Conservation (phyloP, 2,113 vertebrate genomes). For the Cochlearius cochlearius region DNA sequence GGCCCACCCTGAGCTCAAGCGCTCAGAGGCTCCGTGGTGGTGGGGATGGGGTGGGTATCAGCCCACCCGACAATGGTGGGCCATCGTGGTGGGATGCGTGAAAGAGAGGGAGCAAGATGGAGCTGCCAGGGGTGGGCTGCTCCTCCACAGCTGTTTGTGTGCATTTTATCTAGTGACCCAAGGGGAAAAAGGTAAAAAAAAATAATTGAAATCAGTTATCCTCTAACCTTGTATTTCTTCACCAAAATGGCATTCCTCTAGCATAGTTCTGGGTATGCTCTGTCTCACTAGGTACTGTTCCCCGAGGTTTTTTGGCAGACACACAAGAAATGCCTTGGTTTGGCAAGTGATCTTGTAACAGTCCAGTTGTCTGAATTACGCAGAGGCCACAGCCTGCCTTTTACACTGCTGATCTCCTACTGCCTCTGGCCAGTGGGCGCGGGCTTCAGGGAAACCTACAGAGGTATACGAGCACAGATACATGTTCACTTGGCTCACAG, state of each 20-base stretch:
- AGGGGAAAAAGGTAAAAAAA: background rate
- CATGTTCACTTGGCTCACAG: background rate
- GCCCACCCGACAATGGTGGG: background rate
- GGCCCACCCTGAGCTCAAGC: background rate
- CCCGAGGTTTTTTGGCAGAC: background rate
- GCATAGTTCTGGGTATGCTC: background rate
- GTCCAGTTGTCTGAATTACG: background rate
- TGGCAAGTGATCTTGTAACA: background rate
- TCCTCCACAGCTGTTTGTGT: background rate
- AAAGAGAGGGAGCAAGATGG: background rate
- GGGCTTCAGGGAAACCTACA: rapidly evolving
- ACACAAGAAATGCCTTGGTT: background rate
- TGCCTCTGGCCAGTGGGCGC: background rate
- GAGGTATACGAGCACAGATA: background rate
- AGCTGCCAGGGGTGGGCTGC: background rate
- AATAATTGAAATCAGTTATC: background rate
- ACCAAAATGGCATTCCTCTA: background rate
- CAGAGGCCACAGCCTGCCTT: background rate
- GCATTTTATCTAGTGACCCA: background rate
- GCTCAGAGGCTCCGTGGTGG: background rate
- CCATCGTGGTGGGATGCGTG: rapidly evolving
- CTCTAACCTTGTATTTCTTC: background rate
- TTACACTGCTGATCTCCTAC: background rate
- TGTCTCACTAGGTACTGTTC: background rate
- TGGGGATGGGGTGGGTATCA: background rate